Conservation (phyloP, 1,140 invertebrate genomes). For the Antheraea mylitta region DNA sequence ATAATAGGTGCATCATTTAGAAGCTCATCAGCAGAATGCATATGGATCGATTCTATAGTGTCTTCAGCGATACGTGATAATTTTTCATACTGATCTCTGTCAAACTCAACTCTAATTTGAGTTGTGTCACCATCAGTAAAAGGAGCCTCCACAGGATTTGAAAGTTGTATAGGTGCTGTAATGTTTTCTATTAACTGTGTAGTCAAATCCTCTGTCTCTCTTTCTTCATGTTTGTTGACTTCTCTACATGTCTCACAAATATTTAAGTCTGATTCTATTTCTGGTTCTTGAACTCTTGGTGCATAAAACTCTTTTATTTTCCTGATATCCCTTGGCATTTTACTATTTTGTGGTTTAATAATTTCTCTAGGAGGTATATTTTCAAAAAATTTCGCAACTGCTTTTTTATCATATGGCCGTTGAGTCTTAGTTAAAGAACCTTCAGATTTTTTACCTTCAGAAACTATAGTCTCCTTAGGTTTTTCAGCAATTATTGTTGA, state of each 20-base stretch:
- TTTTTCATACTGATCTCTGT: constrained; percentile 41
- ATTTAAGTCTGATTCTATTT: constrained; percentile 42
- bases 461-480: constrained; percentile 16
- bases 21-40: constrained; percentile 46
- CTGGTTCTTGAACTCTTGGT: not conserved
- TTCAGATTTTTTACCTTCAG: not conserved
- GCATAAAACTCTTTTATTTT: not conserved
- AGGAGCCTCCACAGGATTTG: constrained; percentile 57
- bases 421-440: not conserved
- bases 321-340: not conserved
- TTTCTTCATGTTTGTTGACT: constrained; percentile 52
- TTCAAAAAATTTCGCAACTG: constrained; percentile 27
- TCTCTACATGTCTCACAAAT: constrained; percentile 64
- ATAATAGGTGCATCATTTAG: constrained; percentile 31
- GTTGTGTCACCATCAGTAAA: constrained; percentile 30
- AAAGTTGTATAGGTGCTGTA: constrained; percentile 63
- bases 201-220: constrained; percentile 59
- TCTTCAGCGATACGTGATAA: constrained; percentile 56
- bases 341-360: not conserved
- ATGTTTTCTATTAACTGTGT: constrained; percentile 66
- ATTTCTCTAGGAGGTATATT: constrained; percentile 14
- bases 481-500: constrained; percentile 30
- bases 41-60: constrained; percentile 52
- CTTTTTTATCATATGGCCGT: not conserved
- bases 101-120: constrained; percentile 28